These are phyloP conservation scores for Gavia stellata DNA, from an alignment of 2,113 vertebrate species.

Conservation along the genomic window DNA sequence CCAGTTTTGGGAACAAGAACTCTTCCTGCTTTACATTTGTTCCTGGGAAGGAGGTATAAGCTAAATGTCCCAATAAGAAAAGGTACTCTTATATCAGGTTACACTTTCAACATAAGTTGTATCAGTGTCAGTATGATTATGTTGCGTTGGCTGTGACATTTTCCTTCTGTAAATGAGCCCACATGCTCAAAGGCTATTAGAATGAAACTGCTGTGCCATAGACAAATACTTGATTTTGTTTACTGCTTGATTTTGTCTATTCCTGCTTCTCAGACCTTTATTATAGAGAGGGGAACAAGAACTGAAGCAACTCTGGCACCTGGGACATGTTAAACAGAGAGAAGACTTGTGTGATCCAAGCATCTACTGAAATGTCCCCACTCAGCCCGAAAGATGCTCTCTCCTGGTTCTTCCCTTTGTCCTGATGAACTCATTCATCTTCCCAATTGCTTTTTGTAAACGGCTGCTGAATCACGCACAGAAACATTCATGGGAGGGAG, in stretches of 20 bases:
- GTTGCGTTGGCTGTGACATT: background rate
- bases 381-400: background rate
- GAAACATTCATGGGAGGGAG: background rate
- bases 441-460: background rate
- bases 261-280: background rate
- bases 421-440: background rate
- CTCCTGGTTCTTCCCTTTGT: background rate
- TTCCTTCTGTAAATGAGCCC: background rate
- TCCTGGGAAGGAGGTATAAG: background rate
- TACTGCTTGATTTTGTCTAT: background rate
- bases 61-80: background rate
- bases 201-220: background rate
- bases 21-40: background rate
- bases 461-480: background rate
- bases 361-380: background rate
- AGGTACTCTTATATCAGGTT: background rate
- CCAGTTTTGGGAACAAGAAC: background rate
- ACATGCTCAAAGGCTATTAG: background rate
- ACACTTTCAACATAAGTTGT: background rate
- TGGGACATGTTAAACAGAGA: background rate
- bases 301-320: background rate
- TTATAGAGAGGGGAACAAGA: background rate
- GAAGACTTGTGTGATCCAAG: background rate
- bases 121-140: background rate
- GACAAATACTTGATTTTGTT: background rate